Base-by-base conservation (phyloP, 2,797 vertebrate genomes). In the Fistularia commersonii region DNA sequence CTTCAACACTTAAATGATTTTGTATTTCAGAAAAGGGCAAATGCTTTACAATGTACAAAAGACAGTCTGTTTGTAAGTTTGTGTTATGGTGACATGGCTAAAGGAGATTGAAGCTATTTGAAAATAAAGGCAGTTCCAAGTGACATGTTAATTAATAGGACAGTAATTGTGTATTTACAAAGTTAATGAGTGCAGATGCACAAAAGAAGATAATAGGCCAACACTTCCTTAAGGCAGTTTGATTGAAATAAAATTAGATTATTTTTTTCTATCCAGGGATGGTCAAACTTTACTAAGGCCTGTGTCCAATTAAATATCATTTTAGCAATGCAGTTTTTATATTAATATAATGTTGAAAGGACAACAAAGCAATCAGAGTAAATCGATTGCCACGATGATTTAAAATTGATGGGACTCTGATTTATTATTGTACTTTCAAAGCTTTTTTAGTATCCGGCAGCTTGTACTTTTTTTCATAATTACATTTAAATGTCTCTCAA, bases 81-180 rank as follows among this genome's bases (percentile, higher is more conserved):
- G 23, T 23, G 60, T 77, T 71, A 65, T 41, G 9, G 69, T 48
- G 55, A 66, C 44, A 9, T 6, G 46, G 48, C 44, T 52, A 67
- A 45, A 41, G 56, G 56, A 74, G 68, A 76, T 37, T 65, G 62
- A 11, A 23, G 61, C 51, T n/a, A 5, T 58, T 35, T 58, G 62
- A 48, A 74, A 82, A 73, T 75, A 44, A 69, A 79, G 76, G 67
- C 49, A 79, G 79, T 81, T 23, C 23, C 23, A 23, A 23, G 2
- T 69, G 61, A 80, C 67, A 61, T 53, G 42, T 85, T 82, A 84
- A 86, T 86, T 86, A 84, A 55, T 23, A 41, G 54, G 74, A 70
- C 76, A 63, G 72, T 80, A 81, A 87, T 87, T 84, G 78, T 78
- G 72, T 80, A 78, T 88, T 84, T 84, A 77, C 64, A 69, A 64